Evolutionary conservation across 2,113 vertebrate genomes (phyloP).

Genomic region (Salvator merianae): DNA sequence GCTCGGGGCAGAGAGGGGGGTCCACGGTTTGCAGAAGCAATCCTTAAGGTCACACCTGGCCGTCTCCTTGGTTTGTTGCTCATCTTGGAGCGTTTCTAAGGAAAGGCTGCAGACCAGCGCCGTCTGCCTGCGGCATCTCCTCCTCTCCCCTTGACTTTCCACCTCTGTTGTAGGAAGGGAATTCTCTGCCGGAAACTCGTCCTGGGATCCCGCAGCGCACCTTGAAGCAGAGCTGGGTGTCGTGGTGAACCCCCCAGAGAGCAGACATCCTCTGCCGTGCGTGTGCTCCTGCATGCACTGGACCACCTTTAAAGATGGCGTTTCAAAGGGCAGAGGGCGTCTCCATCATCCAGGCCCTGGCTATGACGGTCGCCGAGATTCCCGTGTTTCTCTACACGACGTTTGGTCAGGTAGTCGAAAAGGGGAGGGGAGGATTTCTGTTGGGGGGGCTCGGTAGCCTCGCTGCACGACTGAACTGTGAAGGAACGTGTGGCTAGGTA

Average conservation of each 20-base stretch:
- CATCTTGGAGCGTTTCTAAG: too few relatives aligned
- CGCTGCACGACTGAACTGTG: too few relatives aligned
- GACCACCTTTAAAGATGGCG: conserved; percentile 78
- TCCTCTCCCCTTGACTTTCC: background rate
- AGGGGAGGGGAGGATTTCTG: too few relatives aligned
- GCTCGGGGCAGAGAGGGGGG: too few relatives aligned
- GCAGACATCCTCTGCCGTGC: background rate
- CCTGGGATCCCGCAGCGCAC: conserved; percentile 6
- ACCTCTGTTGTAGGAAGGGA: conserved; percentile 24
- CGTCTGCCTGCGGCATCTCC: background rate
- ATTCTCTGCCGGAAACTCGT: conserved; percentile 13
- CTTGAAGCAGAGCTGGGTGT: conserved; percentile 12
- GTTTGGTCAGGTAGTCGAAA: conserved; percentile 88
- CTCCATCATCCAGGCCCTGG: conserved; percentile 94
- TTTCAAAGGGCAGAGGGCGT: conserved; percentile 85
- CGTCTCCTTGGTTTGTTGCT: background rate
- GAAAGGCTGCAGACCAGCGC: too few relatives aligned
- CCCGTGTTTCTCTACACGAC: conserved; percentile 96
- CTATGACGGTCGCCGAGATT: conserved; percentile 98
- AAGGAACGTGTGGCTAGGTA: too few relatives aligned
- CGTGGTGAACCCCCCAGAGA: conserved; percentile 28
- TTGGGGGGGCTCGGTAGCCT: too few relatives aligned
- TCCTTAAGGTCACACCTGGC: too few relatives aligned
- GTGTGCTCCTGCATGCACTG: background rate
- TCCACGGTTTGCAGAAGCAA: too few relatives aligned